A percentile compares a stretch with the other conserved stretches of the same genome.
phyloP scores from a whole-genome alignment of 2,797 vertebrate species.

The Carapus acus region DNA sequence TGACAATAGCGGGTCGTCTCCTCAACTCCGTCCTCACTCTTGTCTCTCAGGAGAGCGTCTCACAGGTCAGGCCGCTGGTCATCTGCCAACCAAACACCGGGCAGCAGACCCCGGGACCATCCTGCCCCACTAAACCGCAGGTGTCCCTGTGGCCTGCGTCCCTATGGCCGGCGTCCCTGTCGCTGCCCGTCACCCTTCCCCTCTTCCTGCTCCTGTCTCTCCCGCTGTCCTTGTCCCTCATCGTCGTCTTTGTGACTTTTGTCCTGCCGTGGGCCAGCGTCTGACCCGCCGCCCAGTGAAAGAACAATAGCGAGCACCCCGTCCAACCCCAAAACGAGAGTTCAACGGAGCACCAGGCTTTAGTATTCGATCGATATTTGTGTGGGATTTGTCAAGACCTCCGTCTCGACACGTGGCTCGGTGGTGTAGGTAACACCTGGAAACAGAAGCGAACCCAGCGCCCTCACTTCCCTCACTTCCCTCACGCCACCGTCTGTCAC shows the following conservation, averaged over 20 bases:
- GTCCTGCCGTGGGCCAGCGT: slow-evolving; percentile 58
- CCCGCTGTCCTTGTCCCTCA: slow-evolving; percentile 62
- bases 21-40: background rate
- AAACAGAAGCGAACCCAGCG: slow-evolving; percentile 6
- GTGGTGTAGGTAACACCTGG: slow-evolving; percentile 6
- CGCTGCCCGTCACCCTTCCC: slow-evolving; percentile 55
- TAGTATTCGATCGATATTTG: no score
- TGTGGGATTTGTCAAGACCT: no score
- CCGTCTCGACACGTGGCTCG: no score
- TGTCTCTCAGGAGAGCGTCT: slow-evolving; percentile 70
- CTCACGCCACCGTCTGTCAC: slow-evolving; percentile 36
- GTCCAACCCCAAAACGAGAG: background rate
- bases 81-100: slow-evolving; percentile 56
- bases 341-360: background rate
- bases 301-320: background rate
- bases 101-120: slow-evolving; percentile 19
- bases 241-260: slow-evolving; percentile 65
- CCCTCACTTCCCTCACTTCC: slow-evolving; percentile 30
- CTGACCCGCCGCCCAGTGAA: slow-evolving; percentile 35
- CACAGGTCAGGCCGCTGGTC: slow-evolving; percentile 75
- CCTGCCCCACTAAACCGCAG: slow-evolving; percentile 32
- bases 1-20: background rate
- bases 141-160: slow-evolving; percentile 51
- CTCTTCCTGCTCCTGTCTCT: slow-evolving; percentile 63
- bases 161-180: slow-evolving; percentile 38